These are phyloP conservation scores for Burhinus oedicnemus DNA, from an alignment of 2,113 vertebrate genomes.

Conservation along the genomic window DNA sequence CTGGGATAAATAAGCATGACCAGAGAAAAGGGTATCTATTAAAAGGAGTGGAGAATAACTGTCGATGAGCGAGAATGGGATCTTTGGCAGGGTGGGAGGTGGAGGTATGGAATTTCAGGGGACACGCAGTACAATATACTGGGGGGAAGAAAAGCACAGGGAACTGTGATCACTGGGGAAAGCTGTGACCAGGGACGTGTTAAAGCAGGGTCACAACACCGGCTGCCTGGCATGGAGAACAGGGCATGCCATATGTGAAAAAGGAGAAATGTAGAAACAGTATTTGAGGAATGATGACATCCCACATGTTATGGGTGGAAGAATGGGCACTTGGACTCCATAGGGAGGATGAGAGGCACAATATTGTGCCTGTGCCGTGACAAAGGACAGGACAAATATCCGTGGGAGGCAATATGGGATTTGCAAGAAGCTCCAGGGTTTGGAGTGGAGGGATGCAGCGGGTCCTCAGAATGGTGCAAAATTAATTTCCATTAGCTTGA, in stretches of 20 bases:
- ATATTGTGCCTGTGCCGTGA: background rate
- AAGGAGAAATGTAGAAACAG: background rate
- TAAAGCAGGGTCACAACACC: background rate
- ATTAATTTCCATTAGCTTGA: background rate
- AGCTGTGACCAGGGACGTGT: background rate
- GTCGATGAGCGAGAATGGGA: rapidly evolving
- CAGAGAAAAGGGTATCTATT: background rate
- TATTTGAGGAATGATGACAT: background rate
- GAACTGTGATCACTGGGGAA: background rate
- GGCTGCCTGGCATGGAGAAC: background rate
- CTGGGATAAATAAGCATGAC: background rate
- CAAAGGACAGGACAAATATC: background rate
- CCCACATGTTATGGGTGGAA: background rate
- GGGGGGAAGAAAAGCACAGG: background rate
- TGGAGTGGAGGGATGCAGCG: background rate
- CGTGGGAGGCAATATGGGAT: background rate
- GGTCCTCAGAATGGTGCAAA: background rate
- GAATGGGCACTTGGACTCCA: background rate
- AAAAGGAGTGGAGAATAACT: background rate
- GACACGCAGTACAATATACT: background rate
- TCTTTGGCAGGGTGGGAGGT: background rate
- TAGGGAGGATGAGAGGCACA: background rate
- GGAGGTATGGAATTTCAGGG: background rate
- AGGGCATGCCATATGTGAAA: background rate
- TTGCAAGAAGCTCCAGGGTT: background rate